Evolutionary conservation across 2,888 invertebrate genomes (phyloP), one percentile per base, ranked within the genome.

Genomic region (Epirrita christyi): DNA sequence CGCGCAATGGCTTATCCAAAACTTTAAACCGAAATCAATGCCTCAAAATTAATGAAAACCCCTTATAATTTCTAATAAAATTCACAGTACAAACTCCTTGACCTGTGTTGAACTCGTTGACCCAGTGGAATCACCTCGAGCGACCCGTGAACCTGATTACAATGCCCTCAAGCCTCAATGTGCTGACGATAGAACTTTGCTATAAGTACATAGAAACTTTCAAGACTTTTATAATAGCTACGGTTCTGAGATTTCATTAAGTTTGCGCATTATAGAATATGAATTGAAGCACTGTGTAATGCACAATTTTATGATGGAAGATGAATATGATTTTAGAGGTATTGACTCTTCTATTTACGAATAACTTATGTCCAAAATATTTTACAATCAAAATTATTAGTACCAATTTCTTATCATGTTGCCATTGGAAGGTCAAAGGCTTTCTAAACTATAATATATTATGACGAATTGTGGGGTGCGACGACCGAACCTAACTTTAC

Each of bases 31-130:
- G 21, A 21, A 21, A 21, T 21, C 21, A 21, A 21, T 21, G 28
- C 46, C 42, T 44, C 21, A 40, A 21, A 47, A 27, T 56, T 38
- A 44, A 41, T 41, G 34, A 45, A 46, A 38, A 38, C n/a, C 13
- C 28, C 10, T 45, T 48, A 34, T 46, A 57, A 61, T 56, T 54
- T 61, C 28, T 37, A 53, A 43, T 50, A 41, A 38, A 52, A 64
- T 59, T 63, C 44, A 45, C 49, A 53, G 59, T 51, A 38, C 47
- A 50, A 56, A 60, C 62, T 66, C 74, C 77, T 81, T 81, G 81
- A 80, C 76, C 80, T 73, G 69, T 59, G 70, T 71, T 82, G 81
- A 83, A 81, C 81, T 77, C 69, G 74, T 85, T 86, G 86, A 87
- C 86, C 85, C 73, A 83, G 68, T 77, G 74, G 73, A 75, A 69